Conservation (phyloP, 2,797 vertebrate species). For the Xenopus petersii region DNA sequence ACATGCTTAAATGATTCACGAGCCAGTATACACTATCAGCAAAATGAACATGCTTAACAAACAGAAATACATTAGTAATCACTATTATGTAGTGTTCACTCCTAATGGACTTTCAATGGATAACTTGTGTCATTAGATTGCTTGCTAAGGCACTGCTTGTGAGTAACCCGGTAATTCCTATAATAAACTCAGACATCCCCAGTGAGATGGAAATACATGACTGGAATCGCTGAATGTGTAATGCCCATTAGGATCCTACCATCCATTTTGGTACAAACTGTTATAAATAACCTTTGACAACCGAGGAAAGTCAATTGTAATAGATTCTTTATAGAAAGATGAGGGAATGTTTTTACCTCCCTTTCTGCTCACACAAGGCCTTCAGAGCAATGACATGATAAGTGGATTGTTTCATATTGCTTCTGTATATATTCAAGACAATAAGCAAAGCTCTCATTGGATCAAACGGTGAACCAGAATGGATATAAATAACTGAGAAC, state of each 20-base stretch:
- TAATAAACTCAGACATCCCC: neutral
- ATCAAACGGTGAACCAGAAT: neutral
- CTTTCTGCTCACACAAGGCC: neutral
- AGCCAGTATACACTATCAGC: too few species aligned
- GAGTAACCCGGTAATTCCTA: neutral
- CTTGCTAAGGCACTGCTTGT: neutral
- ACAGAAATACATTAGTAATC: too few species aligned
- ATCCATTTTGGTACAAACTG: slow-evolving; percentile 1
- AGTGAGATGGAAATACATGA: neutral
- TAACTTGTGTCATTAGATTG: neutral
- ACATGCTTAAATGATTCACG: too few species aligned
- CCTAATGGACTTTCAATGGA: neutral
- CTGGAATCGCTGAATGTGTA: slow-evolving; percentile 7
- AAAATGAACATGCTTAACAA: too few species aligned
- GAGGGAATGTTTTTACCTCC: neutral
- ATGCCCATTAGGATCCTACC: slow-evolving; percentile 2
- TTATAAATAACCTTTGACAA: slow-evolving; percentile 17
- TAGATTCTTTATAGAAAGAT: neutral
- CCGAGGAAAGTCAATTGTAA: neutral
- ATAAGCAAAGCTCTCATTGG: accelerated
- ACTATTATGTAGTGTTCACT: too few species aligned
- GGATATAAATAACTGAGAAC: neutral
- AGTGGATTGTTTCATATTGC: slow-evolving; percentile 32
- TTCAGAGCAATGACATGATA: neutral
- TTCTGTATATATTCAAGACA: neutral